phyloP scores from a whole-genome alignment of 92 coral and sea anemone species.

The Palythoa grandiflora region DNA sequence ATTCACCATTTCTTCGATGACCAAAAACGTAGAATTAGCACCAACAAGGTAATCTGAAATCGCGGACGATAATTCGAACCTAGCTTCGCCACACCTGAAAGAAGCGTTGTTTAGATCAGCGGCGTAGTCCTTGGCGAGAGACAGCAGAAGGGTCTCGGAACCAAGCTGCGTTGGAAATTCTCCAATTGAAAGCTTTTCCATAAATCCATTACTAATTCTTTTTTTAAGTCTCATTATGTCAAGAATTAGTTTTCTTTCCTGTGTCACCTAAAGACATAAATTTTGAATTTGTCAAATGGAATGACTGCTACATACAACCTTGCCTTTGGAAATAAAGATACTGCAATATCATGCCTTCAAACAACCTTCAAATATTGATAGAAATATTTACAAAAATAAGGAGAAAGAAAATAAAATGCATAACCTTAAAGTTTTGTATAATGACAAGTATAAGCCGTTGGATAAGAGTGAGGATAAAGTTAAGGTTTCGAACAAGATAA shows the following conservation, averaged over 20 bases:
- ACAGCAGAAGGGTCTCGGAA: background rate
- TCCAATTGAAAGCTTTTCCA: constrained; percentile 8
- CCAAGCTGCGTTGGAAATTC: constrained; percentile 6
- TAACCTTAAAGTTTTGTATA: too few relatives aligned
- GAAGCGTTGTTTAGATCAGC: background rate
- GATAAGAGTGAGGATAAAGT: too few relatives aligned
- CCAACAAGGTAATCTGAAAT: background rate
- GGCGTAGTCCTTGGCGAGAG: constrained; percentile 14
- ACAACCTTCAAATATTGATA: too few relatives aligned
- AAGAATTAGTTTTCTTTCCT: background rate
- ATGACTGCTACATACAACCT: too few relatives aligned
- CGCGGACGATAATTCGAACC: background rate
- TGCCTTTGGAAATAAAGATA: too few relatives aligned
- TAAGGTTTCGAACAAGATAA: too few relatives aligned
- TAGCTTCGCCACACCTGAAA: background rate
- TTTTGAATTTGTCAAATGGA: background rate
- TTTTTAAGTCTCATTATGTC: background rate
- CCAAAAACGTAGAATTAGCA: background rate
- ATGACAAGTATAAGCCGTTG: too few relatives aligned
- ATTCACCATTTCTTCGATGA: constrained; percentile 21
- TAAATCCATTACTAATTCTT: background rate
- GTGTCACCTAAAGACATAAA: too few relatives aligned
- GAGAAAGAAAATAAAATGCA: too few relatives aligned
- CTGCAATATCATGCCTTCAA: too few relatives aligned
- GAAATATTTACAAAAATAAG: too few relatives aligned